Conservation (phyloP, 2,113 vertebrate genomes). For the Crocuta crocuta region DNA sequence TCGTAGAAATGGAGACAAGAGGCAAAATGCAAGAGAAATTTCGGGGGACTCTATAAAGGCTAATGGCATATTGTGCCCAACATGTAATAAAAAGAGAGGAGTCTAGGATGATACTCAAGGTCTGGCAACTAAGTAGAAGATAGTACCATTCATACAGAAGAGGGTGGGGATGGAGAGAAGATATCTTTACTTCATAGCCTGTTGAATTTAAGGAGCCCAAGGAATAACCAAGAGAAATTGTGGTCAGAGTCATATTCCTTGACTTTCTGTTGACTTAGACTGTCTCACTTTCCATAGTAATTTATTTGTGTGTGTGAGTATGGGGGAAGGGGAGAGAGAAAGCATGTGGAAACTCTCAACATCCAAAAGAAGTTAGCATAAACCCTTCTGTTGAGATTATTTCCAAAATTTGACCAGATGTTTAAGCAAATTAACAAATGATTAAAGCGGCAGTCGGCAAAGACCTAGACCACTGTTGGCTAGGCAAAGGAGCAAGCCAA, state of each 20-base stretch:
- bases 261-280: not conserved
- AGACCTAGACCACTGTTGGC: constrained; percentile 40
- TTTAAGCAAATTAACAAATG: constrained; percentile 81
- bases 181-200: not conserved
- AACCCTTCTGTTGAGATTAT: constrained; percentile 67
- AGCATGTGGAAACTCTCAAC: constrained; percentile 71
- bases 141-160: not conserved
- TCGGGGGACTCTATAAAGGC: not conserved
- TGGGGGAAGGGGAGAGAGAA: not conserved
- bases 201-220: not conserved
- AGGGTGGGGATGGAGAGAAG: not conserved
- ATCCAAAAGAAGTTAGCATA: constrained; percentile 66
- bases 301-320: not conserved
- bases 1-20: not conserved
- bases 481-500: not conserved
- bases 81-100: not conserved
- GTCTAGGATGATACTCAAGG: not conserved
- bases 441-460: constrained; percentile 71
- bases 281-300: not conserved
- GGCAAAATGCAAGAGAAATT: no score
- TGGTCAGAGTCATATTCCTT: not conserved
- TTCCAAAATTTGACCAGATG: constrained; percentile 76
- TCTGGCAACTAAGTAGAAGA: not conserved
- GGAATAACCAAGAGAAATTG: not conserved
- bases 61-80: not conserved